Conservation (phyloP, 2,888 invertebrate genomes). For the Abscondita cerata region DNA sequence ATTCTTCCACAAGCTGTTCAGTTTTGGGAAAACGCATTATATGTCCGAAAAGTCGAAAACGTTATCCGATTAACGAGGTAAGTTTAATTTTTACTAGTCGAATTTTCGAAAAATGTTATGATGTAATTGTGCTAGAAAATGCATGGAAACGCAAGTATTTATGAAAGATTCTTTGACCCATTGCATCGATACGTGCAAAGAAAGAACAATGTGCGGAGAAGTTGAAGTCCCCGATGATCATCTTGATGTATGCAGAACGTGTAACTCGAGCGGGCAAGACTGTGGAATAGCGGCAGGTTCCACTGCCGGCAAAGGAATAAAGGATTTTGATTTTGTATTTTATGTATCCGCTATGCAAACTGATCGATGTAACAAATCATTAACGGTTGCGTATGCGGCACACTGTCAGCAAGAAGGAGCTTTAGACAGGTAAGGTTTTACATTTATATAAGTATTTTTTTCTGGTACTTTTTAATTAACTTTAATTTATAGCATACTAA, state of each 20-base stretch:
- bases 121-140: slow-evolving; percentile 69
- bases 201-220: slow-evolving; percentile 94
- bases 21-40: slow-evolving; percentile 92
- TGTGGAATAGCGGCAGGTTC: slow-evolving; percentile 69
- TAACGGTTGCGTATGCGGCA: slow-evolving; percentile 96
- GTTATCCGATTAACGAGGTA: slow-evolving; percentile 90
- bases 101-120: slow-evolving; percentile 37
- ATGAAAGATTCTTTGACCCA: slow-evolving; percentile 84
- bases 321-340: slow-evolving; percentile 91
- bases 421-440: slow-evolving; percentile 72
- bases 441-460: no score
- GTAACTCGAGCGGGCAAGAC: slow-evolving; percentile 85
- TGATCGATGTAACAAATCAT: slow-evolving; percentile 82
- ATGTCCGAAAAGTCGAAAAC: slow-evolving; percentile 85
- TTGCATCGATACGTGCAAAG: slow-evolving; percentile 84
- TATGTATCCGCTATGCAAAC: slow-evolving; percentile 96
- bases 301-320: slow-evolving; percentile 70
- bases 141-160: slow-evolving; percentile 86
- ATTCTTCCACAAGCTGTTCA: slow-evolving; percentile 90
- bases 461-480: neutral
- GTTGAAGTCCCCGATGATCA: slow-evolving; percentile 92
- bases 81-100: slow-evolving; percentile 44
- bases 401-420: slow-evolving; percentile 97
- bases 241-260: slow-evolving; percentile 89
- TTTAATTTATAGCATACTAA: neutral